phyloP scores from a whole-genome alignment of 2,113 vertebrate species.

The Ailurus styani region DNA sequence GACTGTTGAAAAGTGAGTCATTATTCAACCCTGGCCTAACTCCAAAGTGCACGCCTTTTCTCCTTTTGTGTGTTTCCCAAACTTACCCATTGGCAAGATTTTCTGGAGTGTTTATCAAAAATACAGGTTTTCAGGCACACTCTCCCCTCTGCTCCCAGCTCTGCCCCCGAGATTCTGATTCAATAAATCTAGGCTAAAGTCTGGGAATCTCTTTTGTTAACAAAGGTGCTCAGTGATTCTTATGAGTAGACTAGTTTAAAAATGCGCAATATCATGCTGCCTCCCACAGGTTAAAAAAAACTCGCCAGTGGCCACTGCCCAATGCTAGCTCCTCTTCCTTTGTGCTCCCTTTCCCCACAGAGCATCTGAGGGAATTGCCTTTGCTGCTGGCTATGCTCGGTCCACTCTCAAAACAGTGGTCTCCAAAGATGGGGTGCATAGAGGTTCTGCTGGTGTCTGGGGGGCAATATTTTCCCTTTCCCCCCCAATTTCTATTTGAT shows the following conservation, averaged over 20 bases:
- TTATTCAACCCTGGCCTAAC: background rate
- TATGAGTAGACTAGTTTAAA: background rate
- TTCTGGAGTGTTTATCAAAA: slow-evolving; percentile 1
- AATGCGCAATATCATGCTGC: background rate
- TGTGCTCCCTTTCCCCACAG: background rate
- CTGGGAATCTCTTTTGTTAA: background rate
- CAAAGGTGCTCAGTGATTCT: background rate
- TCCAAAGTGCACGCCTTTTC: background rate
- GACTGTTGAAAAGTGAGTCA: background rate
- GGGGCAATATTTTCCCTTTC: background rate
- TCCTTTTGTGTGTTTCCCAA: background rate
- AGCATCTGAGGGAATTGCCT: background rate
- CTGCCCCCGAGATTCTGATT: background rate
- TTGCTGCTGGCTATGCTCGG: background rate
- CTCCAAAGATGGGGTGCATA: background rate
- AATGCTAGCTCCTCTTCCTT: background rate
- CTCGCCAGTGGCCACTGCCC: background rate
- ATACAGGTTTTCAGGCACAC: background rate
- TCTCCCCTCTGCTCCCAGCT: background rate
- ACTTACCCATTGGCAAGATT: background rate
- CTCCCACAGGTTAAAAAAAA: background rate
- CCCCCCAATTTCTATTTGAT: background rate
- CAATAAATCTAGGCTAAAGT: background rate
- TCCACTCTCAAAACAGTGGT: background rate
- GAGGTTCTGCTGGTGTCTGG: background rate